phyloP scores from a whole-genome alignment of 2,888 invertebrate genomes.

The Scrobipalpa costella region DNA sequence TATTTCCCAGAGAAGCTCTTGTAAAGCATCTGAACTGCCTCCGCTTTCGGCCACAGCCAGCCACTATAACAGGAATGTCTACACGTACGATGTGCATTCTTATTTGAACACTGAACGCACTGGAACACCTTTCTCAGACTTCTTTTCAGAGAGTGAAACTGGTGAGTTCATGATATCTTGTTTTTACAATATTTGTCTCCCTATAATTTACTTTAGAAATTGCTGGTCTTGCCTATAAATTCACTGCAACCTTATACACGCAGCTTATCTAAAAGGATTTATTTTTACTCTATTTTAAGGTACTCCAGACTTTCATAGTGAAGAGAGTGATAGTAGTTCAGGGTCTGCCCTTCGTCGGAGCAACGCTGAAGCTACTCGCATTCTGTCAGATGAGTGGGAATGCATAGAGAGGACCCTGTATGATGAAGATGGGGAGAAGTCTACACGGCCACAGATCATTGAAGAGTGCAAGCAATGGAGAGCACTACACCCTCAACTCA shows the following conservation, averaged over 20 bases:
- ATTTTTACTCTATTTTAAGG: slow-evolving; percentile 43
- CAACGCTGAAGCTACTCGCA: slow-evolving; percentile 76
- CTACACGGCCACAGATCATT: slow-evolving; percentile 69
- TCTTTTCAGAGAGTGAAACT: slow-evolving; percentile 73
- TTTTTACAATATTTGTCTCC: background rate
- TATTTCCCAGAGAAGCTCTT: slow-evolving; percentile 64
- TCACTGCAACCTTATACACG: background rate
- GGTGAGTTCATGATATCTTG: slow-evolving; percentile 44
- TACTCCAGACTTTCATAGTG: slow-evolving; percentile 73
- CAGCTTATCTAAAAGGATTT: background rate
- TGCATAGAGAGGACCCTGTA: slow-evolving; percentile 80
- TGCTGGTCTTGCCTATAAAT: background rate
- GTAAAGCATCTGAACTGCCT: slow-evolving; percentile 61
- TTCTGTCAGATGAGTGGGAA: slow-evolving; percentile 78
- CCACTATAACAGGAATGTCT: slow-evolving; percentile 65
- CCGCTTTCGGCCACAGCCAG: slow-evolving; percentile 61
- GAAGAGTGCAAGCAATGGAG: slow-evolving; percentile 83
- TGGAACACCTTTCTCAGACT: slow-evolving; percentile 71
- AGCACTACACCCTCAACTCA: slow-evolving; percentile 79
- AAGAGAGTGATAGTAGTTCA: slow-evolving; percentile 77
- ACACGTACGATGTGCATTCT: slow-evolving; percentile 57
- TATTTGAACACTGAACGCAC: slow-evolving; percentile 59
- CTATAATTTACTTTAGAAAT: background rate
- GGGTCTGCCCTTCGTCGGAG: slow-evolving; percentile 74
- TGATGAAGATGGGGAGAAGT: slow-evolving; percentile 76